Evolutionary conservation across 2,113 vertebrate genomes (phyloP), one percentile per base, ranked within the genome.

Genomic region (Hemiprocne comata): DNA sequence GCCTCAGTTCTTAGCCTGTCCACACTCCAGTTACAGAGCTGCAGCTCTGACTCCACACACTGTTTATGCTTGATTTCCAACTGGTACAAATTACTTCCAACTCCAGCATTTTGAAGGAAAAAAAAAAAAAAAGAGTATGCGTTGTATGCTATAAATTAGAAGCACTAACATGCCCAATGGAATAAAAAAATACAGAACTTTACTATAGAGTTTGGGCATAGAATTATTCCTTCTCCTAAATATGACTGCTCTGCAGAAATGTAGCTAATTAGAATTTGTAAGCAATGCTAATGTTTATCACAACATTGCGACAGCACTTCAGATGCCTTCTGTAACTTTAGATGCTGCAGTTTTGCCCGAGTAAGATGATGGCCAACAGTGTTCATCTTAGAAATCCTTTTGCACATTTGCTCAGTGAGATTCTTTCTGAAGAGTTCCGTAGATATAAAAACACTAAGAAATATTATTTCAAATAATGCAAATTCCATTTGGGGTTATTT

Each of bases 101-200:
- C 7, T 11, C 13, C 62, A 75, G 20, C 13, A 51, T 38, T 24
- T 23, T 29, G 5, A 2, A 5, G 5, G 17, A 17, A 11, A 25
- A 15, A 7, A 20, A 28, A 29, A 28, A 7, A 44, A 50, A 29
- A 34, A 25, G 50, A 2, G 9, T 15, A 34, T 7, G 31, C 7
- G 55, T 42, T 25, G 5, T 38, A 44, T 2, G 4, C 62, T 20
- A 17, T 1, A 3, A 2, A 2, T 53, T 13, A 53, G 26, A 53
- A 53, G 13, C 7, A 48, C 4, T 8, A 67, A 38, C 2, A 2
- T 15, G 34, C 20, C 21, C 67, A 67, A 89, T 55, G 4, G 13
- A 9, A 61, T 73, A 42, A 4, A 44, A 74, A 91, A 81, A 17
- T 17, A 23, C 12, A 48, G 13, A 73, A 2, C 17, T n/a, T 77